Evolutionary conservation across 92 coral and sea anemone genomes (phyloP).

Genomic region (Zoanthus gigantus): DNA sequence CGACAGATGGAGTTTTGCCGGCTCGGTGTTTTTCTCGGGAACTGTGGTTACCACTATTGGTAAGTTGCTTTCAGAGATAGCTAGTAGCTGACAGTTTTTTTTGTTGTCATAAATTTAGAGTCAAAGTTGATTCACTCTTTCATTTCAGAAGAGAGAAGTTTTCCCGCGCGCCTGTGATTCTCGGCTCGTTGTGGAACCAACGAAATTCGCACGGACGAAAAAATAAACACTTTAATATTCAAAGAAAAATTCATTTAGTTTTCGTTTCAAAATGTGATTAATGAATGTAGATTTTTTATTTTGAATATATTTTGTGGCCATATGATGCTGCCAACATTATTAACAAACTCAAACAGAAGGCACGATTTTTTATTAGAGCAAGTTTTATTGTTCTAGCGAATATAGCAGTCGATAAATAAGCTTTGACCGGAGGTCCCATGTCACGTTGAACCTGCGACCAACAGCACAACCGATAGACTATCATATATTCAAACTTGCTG

Average conservation of each 20-base stretch:
- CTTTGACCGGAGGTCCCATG: background rate
- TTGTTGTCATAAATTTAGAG: background rate
- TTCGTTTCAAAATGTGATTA: constrained; percentile 25
- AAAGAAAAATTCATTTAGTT: background rate
- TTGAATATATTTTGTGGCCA: constrained; percentile 41
- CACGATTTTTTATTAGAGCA: background rate
- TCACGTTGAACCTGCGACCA: background rate
- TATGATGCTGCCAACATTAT: background rate
- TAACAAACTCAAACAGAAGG: constrained; percentile 20
- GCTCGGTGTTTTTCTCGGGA: constrained; percentile 95
- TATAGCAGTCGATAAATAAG: background rate
- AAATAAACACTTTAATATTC: background rate
- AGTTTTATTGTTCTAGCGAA: background rate
- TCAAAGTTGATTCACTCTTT: background rate
- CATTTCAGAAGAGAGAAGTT: background rate
- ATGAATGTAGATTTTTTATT: constrained; percentile 15
- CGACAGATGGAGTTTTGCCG: constrained; percentile 98
- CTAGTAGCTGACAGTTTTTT: background rate
- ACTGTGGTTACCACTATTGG: constrained; percentile 99
- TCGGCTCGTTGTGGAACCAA: background rate
- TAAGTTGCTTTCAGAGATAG: constrained; percentile 51
- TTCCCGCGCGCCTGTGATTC: background rate
- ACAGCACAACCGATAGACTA: background rate
- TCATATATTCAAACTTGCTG: constrained; percentile 11
- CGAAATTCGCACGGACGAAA: background rate